Base-by-base conservation (phyloP, 1,140 invertebrate genomes). In the Archivesica marissinica region DNA sequence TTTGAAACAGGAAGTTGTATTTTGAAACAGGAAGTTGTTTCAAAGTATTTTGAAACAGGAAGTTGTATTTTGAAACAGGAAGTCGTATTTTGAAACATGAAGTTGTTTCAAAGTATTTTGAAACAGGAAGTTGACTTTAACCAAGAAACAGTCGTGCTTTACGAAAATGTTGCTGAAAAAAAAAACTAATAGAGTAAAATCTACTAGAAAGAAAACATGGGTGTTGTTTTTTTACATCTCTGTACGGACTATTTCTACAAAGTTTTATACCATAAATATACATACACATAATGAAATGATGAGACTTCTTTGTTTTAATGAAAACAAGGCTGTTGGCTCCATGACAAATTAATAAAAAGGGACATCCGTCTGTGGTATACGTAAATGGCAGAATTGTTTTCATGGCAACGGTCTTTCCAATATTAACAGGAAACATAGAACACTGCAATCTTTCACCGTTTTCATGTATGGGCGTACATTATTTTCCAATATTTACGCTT, bases 211-310 rank as follows among this genome's bases (percentile, higher is more conserved):
- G 25, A 66, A 66, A 59, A 59, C 28, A 59, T 59, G n/a, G n/a
- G 25, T 59, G 52, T 52, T 52, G 17, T 61, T 28, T 17, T 23
- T 23, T 47, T 44, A 72, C 50, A 50, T 72, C 68, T 50, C 9
- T 30, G 68, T 72, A 23, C 41, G 0, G 68, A 33, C 68, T 47
- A 72, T 52, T 47, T 47, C 41, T 72, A 47, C 41, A 72, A 72
- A 41, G 44, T 44, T 68, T 70, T 70, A 70, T 70, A 70, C 28
- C 66, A 70, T 70, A 70, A 70, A 70, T 70, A 70, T 70, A 70
- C 66, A 70, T 70, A 70, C 66, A 70, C 38, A n/a, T 70, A 41
- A 44, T 70, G 66, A 70, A 70, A 41, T 7, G 38, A 64, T 30
- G n/a, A 64, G 38, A 64, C 7, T 13, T 64, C 2, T 2, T 35